Evolutionary conservation across 64 coral and sea anemone species (phyloP).

Genomic region (Montipora foliosa): DNA sequence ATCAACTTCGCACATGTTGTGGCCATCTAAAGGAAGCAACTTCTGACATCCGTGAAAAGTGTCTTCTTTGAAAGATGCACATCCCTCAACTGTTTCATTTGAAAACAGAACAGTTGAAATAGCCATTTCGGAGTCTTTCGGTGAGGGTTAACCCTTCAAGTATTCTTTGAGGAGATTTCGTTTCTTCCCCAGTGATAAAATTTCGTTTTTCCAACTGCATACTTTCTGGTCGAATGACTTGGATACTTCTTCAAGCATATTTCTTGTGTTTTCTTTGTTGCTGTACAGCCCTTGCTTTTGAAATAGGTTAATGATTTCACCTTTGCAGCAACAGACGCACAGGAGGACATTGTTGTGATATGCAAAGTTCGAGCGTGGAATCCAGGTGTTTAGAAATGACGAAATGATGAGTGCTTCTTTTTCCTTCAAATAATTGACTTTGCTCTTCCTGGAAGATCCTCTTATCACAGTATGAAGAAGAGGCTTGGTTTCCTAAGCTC

Average conservation of each 20-base stretch:
- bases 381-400: conserved; percentile 58
- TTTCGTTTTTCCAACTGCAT: conserved; percentile 29
- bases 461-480: background rate
- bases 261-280: conserved; percentile 20
- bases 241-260: conserved; percentile 5
- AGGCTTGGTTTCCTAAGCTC: background rate
- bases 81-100: background rate
- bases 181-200: conserved; percentile 5
- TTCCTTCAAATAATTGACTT: conserved; percentile 5
- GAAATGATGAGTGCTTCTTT: conserved; percentile 46
- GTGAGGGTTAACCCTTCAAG: background rate
- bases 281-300: conserved; percentile 27
- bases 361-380: conserved; percentile 48
- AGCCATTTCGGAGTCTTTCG: too few relatives aligned
- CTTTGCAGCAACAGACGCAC: conserved; percentile 33
- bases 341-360: conserved; percentile 28
- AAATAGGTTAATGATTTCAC: conserved; percentile 41
- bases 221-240: conserved; percentile 26
- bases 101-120: background rate
- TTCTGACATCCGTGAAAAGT: background rate
- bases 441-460: background rate
- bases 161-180: conserved; percentile 16
- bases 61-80: background rate
- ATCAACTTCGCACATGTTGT: background rate
- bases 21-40: background rate